phyloP scores from a whole-genome alignment of 1,140 invertebrate species.

The Pseudoatta argentina region DNA sequence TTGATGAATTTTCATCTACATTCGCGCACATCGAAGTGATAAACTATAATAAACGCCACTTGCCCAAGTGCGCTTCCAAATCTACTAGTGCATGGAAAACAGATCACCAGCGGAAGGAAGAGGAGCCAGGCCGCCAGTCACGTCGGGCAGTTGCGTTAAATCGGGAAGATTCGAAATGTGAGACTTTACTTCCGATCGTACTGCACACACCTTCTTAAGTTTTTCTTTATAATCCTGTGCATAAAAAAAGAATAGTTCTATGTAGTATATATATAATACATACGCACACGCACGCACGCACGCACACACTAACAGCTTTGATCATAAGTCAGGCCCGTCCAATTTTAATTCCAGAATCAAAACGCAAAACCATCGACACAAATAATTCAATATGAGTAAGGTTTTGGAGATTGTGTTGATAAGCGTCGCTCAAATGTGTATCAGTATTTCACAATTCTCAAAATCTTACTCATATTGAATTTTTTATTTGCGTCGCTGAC shows the following conservation, averaged over 20 bases:
- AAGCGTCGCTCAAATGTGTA: too few species aligned
- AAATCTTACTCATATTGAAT: too few species aligned
- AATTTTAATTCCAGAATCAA: too few species aligned
- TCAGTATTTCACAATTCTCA: too few species aligned
- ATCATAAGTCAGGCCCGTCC: too few species aligned
- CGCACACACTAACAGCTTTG: too few species aligned
- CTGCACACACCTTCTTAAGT: slow-evolving; percentile 93
- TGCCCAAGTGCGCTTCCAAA: slow-evolving; percentile 31
- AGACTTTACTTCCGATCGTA: slow-evolving; percentile 95
- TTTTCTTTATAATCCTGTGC: slow-evolving; percentile 96
- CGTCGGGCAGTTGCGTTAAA: slow-evolving; percentile 95
- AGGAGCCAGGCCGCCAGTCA: slow-evolving; percentile 95
- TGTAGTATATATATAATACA: not conserved
- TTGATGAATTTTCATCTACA: slow-evolving; percentile 10
- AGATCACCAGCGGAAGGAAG: slow-evolving; percentile 97
- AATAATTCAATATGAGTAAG: too few species aligned
- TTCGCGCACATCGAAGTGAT: slow-evolving; percentile 52
- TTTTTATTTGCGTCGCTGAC: too few species aligned
- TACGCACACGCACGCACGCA: too few species aligned
- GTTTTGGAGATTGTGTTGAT: too few species aligned
- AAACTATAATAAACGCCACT: slow-evolving; percentile 26
- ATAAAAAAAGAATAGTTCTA: slow-evolving; percentile 75
- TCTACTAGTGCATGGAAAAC: slow-evolving; percentile 89
- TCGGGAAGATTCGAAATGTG: slow-evolving; percentile 97
- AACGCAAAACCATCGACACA: too few species aligned